These are phyloP conservation scores for Apeira syringaria DNA, from an alignment of 2,888 invertebrate species.

Conservation along the genomic window DNA sequence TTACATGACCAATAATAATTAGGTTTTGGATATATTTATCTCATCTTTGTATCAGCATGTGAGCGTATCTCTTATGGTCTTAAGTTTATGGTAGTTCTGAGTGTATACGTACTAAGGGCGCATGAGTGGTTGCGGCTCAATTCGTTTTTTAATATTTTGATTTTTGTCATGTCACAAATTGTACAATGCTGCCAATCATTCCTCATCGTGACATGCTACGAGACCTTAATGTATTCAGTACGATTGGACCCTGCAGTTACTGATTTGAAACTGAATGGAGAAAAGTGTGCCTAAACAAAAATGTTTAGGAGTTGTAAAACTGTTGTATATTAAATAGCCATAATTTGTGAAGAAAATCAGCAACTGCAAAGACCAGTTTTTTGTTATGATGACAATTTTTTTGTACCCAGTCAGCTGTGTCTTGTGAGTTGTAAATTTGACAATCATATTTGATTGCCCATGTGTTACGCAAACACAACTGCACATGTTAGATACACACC, in stretches of 20 bases:
- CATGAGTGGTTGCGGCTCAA: not conserved
- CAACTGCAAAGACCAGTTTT: slow-evolving; percentile 9
- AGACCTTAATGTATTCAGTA: not conserved
- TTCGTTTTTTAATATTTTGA: slow-evolving; percentile 3
- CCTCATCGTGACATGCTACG: not conserved
- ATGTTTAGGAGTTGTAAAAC: slow-evolving; percentile 11
- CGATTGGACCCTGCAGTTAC: slow-evolving; percentile 7
- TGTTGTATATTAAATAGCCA: slow-evolving; percentile 16
- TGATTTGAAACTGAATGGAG: slow-evolving; percentile 10
- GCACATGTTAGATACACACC: slow-evolving; percentile 11
- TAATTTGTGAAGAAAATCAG: slow-evolving; percentile 13
- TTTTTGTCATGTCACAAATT: not conserved
- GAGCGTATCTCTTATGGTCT: slow-evolving; percentile 4
- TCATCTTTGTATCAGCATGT: not conserved
- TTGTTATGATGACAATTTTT: not conserved
- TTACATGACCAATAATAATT: not conserved
- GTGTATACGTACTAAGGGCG: slow-evolving; percentile 1
- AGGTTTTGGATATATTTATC: not conserved
- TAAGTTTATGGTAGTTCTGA: slow-evolving; percentile 3
- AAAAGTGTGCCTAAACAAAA: slow-evolving; percentile 3
- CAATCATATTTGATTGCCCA: slow-evolving; percentile 11
- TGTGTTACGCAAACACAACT: slow-evolving; percentile 8
- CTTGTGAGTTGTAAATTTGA: slow-evolving; percentile 7
- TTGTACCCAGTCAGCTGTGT: not conserved
- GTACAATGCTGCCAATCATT: not conserved